Evolutionary conservation across 2,113 vertebrate genomes (phyloP).

Genomic region (Pomatorhinus ruficollis): DNA sequence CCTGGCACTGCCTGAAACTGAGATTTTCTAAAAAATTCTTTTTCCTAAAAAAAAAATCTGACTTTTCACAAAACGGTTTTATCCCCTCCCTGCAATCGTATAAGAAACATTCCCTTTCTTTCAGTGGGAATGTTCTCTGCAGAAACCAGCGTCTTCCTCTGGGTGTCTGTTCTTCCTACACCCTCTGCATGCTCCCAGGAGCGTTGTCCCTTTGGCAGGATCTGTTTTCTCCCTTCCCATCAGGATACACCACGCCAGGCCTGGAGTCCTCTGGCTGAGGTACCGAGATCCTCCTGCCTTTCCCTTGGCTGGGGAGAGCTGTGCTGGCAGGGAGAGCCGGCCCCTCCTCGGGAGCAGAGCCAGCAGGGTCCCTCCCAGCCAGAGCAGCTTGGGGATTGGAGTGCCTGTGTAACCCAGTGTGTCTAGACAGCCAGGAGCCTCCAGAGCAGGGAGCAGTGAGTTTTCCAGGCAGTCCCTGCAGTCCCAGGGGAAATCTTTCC

Average conservation of each 20-base stretch:
- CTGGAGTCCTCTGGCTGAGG: fast-evolving
- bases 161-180: not conserved
- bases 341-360: not conserved
- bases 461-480: not conserved
- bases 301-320: not conserved
- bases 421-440: slow-evolving; percentile 14
- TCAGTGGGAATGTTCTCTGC: not conserved
- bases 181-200: not conserved
- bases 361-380: not conserved
- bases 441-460: not conserved
- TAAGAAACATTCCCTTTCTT: not conserved
- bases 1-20: not conserved
- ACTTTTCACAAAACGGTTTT: not conserved
- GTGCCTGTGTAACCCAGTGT: not conserved
- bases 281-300: not conserved
- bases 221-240: not conserved
- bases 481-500: not conserved
- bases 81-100: not conserved
- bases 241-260: not conserved
- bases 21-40: not conserved
- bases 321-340: not conserved
- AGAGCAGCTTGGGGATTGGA: not conserved
- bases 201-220: fast-evolving
- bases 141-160: not conserved
- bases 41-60: not conserved